Conservation (phyloP, 2,797 vertebrate species). For the Galago senegalensis region DNA sequence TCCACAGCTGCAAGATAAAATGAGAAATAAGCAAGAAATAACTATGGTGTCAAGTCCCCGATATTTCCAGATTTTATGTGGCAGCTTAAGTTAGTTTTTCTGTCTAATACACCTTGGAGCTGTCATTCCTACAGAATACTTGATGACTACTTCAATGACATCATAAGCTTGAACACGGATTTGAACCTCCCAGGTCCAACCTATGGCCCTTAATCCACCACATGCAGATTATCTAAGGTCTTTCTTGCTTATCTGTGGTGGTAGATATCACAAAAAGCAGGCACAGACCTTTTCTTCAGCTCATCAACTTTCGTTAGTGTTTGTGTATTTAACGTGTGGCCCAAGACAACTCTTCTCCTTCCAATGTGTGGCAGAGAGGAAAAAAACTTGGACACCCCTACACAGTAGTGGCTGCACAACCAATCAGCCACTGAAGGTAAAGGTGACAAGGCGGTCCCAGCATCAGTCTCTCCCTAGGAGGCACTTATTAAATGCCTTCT, state of each 20-base stretch:
- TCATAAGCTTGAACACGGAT: not conserved
- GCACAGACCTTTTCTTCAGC: no score
- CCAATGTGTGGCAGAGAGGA: no score
- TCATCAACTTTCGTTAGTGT: no score
- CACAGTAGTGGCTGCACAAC: not conserved
- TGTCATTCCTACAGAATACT: not conserved
- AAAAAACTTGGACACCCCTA: no score
- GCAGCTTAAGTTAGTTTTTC: not conserved
- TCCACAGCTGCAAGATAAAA: not conserved
- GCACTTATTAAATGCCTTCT: not conserved
- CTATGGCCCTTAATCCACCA: not conserved
- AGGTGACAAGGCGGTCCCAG: not conserved
- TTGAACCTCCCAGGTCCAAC: not conserved
- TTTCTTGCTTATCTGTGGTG: no score
- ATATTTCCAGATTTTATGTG: constrained; percentile 19
- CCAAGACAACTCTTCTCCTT: no score
- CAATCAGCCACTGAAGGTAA: not conserved
- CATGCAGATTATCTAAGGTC: not conserved
- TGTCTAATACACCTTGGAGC: not conserved
- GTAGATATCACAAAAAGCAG: no score
- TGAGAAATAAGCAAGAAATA: constrained; percentile 15
- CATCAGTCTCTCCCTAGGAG: not conserved
- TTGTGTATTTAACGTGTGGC: no score
- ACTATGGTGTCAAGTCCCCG: not conserved
- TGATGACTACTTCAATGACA: not conserved